These are phyloP conservation scores for Xyrichtys novacula DNA, from an alignment of 2,797 vertebrate genomes.

Conservation along the genomic window DNA sequence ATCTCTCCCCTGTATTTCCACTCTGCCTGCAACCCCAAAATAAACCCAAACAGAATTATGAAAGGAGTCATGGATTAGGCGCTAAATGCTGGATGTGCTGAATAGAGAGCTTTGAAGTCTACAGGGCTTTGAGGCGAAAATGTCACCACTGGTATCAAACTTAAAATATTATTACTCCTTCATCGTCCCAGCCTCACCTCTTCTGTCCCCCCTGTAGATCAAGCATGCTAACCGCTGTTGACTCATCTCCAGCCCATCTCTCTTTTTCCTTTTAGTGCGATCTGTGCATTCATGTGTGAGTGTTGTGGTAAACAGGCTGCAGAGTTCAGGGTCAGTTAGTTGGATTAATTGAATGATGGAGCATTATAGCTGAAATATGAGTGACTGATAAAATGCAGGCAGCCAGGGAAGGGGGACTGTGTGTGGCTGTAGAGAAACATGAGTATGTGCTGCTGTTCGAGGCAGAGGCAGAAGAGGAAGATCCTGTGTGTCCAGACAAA, in stretches of 20 bases:
- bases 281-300: not conserved
- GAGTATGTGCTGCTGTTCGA: constrained; percentile 26
- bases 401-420: constrained; percentile 19
- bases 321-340: constrained; percentile 21
- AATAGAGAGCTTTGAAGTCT: constrained; percentile 76
- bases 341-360: constrained; percentile 58
- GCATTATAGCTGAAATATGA: constrained; percentile 53
- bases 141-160: constrained; percentile 70
- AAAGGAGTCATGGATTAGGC: constrained; percentile 74
- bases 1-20: constrained; percentile 54
- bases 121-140: constrained; percentile 69
- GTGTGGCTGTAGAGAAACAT: constrained; percentile 25
- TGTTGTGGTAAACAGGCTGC: not conserved
- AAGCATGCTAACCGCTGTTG: constrained; percentile 15
- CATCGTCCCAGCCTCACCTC: constrained; percentile 14
- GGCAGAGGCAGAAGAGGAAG: constrained; percentile 36
- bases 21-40: constrained; percentile 69
- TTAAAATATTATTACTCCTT: constrained; percentile 56
- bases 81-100: constrained; percentile 73
- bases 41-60: constrained; percentile 78
- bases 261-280: not conserved
- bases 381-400: constrained; percentile 48
- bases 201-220: constrained; percentile 26
- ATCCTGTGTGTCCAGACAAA: constrained; percentile 30
- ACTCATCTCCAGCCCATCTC: not conserved